These are phyloP conservation scores for Eulimnadia texana DNA, from an alignment of 1,140 invertebrate genomes.

Conservation along the genomic window DNA sequence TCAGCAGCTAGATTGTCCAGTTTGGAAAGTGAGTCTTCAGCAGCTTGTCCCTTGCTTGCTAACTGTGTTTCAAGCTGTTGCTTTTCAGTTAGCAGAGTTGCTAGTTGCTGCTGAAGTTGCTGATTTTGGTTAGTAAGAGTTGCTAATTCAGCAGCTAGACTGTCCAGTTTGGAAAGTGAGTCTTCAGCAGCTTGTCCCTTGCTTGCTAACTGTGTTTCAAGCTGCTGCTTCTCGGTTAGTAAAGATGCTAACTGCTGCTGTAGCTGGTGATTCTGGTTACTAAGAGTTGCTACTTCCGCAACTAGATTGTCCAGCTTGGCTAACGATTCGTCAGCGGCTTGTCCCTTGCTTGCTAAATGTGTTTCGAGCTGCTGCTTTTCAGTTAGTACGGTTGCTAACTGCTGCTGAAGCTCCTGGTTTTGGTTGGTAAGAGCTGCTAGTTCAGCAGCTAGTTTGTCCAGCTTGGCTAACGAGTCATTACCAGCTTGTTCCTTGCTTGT, in stretches of 20 bases:
- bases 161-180: too few relatives aligned
- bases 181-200: background rate
- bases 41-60: background rate
- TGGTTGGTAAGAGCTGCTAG: too few relatives aligned
- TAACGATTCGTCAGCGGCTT: background rate
- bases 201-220: background rate
- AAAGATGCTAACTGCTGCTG: background rate
- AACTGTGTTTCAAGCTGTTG: background rate
- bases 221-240: too few relatives aligned
- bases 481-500: background rate
- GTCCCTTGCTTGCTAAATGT: background rate
- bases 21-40: background rate
- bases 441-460: too few relatives aligned
- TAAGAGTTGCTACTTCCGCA: too few relatives aligned
- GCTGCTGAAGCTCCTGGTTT: too few relatives aligned
- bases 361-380: background rate
- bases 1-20: background rate
- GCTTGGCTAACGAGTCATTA: background rate
- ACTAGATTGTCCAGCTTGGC: background rate
- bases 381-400: background rate
- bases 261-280: background rate
- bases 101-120: background rate
- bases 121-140: background rate
- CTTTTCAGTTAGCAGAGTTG: background rate
- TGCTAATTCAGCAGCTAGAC: background rate